A percentile compares a stretch with the other conserved stretches of the same genome.
Conservation (phyloP, 2,113 vertebrate genomes). For the Rafetus swinhoei region DNA sequence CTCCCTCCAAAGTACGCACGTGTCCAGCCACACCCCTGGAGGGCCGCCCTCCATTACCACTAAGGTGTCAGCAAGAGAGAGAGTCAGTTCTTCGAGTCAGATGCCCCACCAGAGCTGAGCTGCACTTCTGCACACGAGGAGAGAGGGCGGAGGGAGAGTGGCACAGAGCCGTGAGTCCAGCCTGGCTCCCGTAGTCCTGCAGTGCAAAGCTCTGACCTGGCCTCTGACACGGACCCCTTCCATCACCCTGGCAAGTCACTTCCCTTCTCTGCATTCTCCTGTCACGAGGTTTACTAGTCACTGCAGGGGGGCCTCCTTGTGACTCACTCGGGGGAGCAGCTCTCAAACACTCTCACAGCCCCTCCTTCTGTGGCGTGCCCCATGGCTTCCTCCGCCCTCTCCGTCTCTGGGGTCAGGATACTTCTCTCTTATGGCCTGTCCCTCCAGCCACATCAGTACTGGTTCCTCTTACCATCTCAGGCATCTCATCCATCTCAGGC, state of each 20-base stretch:
- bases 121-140: rapidly evolving
- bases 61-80: background rate
- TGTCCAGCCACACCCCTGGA: background rate
- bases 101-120: rapidly evolving
- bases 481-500: too few relatives aligned
- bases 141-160: background rate
- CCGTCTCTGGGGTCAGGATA: background rate
- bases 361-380: background rate
- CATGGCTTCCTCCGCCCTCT: background rate
- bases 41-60: background rate
- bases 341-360: background rate
- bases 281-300: background rate
- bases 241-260: background rate
- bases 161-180: rapidly evolving
- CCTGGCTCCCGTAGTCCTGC: background rate
- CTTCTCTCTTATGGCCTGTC: background rate
- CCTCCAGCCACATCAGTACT: background rate
- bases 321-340: background rate
- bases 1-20: background rate
- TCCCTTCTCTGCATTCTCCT: background rate
- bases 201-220: background rate
- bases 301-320: too few relatives aligned
- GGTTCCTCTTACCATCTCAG: background rate
- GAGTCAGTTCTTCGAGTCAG: background rate
- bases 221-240: background rate